Evolutionary conservation across 2,113 vertebrate genomes (phyloP).

Genomic region (Gobio gobio): DNA sequence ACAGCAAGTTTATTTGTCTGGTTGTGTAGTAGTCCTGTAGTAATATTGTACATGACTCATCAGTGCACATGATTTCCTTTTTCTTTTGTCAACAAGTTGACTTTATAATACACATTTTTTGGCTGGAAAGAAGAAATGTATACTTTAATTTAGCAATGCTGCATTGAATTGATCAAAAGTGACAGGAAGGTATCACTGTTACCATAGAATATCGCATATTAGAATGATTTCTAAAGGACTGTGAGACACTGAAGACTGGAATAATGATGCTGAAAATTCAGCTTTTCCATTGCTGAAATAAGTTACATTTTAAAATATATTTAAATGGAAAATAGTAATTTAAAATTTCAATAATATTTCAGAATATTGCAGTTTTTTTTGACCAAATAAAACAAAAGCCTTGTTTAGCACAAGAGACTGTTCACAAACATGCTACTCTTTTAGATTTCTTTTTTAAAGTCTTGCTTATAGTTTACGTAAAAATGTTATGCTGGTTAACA

Average conservation of each 20-base stretch:
- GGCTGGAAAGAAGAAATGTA: no score
- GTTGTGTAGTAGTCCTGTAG: background rate
- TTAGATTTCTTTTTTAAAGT: background rate
- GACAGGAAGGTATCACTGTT: no score
- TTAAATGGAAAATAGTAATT: background rate
- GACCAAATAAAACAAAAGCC: background rate
- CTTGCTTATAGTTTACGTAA: background rate
- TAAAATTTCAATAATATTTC: background rate
- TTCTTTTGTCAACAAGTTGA: background rate
- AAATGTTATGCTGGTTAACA: background rate
- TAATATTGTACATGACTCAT: background rate
- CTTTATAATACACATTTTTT: no score
- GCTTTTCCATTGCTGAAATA: no score
- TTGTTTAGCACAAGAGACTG: background rate
- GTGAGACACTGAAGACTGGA: no score
- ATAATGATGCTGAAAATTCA: no score
- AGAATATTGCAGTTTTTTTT: background rate
- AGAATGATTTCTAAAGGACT: background rate
- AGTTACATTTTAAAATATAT: no score
- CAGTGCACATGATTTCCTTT: background rate
- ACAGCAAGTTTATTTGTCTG: background rate
- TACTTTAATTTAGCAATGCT: no score
- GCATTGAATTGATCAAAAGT: no score
- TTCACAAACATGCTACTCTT: background rate
- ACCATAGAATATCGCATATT: background rate